Percentiles rank a stretch among this genome's conserved stretches.
Evolutionary conservation across 2,113 vertebrate species (phyloP).

Genomic region (Aix galericulata): DNA sequence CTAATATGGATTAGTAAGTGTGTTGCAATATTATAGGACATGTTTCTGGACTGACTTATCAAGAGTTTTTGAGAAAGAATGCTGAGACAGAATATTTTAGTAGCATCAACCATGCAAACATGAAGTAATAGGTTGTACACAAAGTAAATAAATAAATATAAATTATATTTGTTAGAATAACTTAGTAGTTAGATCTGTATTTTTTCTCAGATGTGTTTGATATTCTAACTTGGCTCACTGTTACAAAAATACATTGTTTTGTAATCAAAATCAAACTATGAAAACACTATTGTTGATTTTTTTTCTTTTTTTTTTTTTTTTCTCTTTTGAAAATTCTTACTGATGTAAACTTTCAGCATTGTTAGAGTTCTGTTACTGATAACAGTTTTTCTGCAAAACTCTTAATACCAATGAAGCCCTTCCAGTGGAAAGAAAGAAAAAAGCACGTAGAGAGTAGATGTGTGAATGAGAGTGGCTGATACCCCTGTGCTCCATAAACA

Average conservation of each 20-base stretch:
- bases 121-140: neutral
- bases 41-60: neutral
- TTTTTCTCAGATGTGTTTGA: neutral
- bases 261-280: neutral
- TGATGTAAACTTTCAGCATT: neutral
- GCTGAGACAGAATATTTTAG: neutral
- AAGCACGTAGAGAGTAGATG: neutral
- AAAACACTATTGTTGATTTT: neutral
- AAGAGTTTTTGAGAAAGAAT: neutral
- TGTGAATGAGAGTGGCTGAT: neutral
- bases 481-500: neutral
- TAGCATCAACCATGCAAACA: neutral
- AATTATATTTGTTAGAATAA: neutral
- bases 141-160: neutral
- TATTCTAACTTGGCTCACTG: neutral
- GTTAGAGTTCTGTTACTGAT: neutral
- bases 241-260: neutral
- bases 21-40: neutral
- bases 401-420: neutral
- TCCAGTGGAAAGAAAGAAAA: neutral
- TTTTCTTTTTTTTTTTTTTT: neutral
- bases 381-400: neutral
- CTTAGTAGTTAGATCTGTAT: neutral
- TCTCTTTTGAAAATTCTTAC: neutral
- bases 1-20: neutral